A percentile compares a stretch with the other conserved stretches of the same genome.
phyloP scores from a whole-genome alignment of 2,888 invertebrate species.

The Meliscaeva auricollis region DNA sequence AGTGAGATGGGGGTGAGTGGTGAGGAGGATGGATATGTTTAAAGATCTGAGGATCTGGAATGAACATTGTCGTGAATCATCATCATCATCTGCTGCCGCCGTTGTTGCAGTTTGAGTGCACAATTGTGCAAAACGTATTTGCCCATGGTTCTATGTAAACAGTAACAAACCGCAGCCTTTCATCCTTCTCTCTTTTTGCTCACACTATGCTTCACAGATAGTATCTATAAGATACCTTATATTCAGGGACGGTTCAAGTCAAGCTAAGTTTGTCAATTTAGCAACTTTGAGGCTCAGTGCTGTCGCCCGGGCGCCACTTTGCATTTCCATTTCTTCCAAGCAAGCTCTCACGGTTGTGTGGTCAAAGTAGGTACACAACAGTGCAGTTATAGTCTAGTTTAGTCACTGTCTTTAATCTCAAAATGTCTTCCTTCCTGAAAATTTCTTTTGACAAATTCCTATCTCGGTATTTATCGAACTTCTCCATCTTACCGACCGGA shows the following conservation, averaged over 20 bases:
- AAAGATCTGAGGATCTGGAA: constrained; percentile 19
- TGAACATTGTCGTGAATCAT: constrained; percentile 72
- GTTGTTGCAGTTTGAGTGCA: constrained; percentile 47
- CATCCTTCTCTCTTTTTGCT: constrained; percentile 60
- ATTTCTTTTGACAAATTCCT: no score
- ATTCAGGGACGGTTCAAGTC: not conserved
- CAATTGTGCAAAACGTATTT: constrained; percentile 72
- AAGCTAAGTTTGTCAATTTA: not conserved
- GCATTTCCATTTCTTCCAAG: no score
- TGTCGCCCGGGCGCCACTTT: no score
- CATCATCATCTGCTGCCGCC: constrained; percentile 57
- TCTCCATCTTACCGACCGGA: no score
- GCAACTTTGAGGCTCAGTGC: not conserved
- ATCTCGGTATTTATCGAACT: no score
- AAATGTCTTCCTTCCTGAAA: no score
- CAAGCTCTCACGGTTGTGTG: no score
- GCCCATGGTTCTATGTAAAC: constrained; percentile 71
- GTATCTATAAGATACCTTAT: constrained; percentile 29
- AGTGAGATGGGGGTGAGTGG: not conserved
- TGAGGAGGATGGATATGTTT: not conserved
- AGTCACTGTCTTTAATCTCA: no score
- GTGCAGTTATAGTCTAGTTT: no score
- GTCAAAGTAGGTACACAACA: no score
- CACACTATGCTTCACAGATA: constrained; percentile 39
- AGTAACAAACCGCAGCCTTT: constrained; percentile 58